These are phyloP conservation scores for Cerastoderma edule DNA, from an alignment of 2,888 invertebrate species.

Conservation along the genomic window DNA sequence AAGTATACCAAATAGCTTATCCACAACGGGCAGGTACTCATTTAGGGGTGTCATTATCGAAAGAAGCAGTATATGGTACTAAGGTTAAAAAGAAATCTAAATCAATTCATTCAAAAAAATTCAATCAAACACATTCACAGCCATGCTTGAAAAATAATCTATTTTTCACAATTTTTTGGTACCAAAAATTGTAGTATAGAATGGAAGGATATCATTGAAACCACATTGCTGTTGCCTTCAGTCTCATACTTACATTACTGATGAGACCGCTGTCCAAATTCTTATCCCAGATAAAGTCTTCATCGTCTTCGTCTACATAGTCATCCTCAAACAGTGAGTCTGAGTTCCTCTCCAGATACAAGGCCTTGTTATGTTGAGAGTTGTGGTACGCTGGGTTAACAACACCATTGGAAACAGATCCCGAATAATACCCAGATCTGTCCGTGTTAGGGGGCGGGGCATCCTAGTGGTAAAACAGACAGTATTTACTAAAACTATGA, in stretches of 20 bases:
- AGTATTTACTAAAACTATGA: no score
- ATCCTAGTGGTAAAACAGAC: slow-evolving; percentile 31
- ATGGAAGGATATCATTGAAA: no score
- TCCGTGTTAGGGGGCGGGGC: slow-evolving; percentile 34
- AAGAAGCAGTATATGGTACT: no score
- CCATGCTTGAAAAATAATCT: no score
- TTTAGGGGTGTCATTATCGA: no score
- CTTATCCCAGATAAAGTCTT: slow-evolving; percentile 70
- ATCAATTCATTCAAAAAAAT: no score
- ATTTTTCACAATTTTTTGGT: no score
- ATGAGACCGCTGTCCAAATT: slow-evolving; percentile 78
- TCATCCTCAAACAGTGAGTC: slow-evolving; percentile 60
- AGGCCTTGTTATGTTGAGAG: slow-evolving; percentile 21
- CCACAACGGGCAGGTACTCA: no score
- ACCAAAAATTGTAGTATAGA: no score
- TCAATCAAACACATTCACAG: no score
- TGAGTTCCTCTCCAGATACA: slow-evolving; percentile 39
- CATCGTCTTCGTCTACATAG: slow-evolving; percentile 68
- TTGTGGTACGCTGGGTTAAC: slow-evolving; percentile 75
- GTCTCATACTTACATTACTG: slow-evolving; percentile 55
- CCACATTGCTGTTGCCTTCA: not conserved
- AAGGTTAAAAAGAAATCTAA: no score
- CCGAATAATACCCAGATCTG: slow-evolving; percentile 52
- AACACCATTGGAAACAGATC: slow-evolving; percentile 62
- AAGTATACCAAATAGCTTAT: no score